These are phyloP conservation scores for Morpho achilles DNA, from an alignment of 2,888 invertebrate genomes.

Conservation along the genomic window DNA sequence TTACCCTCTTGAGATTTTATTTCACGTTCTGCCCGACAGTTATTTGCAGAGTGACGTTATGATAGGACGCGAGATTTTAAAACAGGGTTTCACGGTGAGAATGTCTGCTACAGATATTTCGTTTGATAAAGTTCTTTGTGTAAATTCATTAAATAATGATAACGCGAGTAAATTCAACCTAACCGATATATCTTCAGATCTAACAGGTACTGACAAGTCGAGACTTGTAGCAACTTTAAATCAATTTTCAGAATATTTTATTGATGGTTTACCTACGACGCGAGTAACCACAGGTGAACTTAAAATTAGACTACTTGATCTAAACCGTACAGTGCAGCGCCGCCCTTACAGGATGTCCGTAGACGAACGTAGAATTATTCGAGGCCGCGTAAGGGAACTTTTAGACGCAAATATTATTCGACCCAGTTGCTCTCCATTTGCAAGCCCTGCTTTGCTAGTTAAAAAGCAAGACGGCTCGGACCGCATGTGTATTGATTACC, in stretches of 20 bases:
- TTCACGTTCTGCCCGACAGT: slow-evolving; percentile 23
- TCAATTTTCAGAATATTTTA: slow-evolving; percentile 16
- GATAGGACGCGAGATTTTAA: slow-evolving; percentile 20
- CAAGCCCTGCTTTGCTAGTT: no score
- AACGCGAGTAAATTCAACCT: neutral
- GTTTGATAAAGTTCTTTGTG: slow-evolving; percentile 1
- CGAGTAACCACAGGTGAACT: slow-evolving; percentile 21
- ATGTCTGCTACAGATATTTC: slow-evolving; percentile 1
- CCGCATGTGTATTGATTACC: slow-evolving; percentile 24
- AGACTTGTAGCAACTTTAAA: slow-evolving; percentile 7
- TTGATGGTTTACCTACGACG: slow-evolving; percentile 14
- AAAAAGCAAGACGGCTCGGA: slow-evolving; percentile 17
- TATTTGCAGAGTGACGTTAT: slow-evolving; percentile 15
- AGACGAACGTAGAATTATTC: slow-evolving; percentile 12
- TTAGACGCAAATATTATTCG: neutral
- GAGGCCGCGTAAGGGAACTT: neutral
- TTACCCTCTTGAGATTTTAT: slow-evolving; percentile 17
- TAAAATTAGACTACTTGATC: slow-evolving; percentile 19
- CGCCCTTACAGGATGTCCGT: slow-evolving; percentile 19
- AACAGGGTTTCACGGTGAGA: slow-evolving; percentile 5
- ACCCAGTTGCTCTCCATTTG: neutral
- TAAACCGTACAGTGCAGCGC: slow-evolving; percentile 17
- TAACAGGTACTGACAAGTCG: no score
- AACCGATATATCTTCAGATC: slow-evolving; percentile 3
- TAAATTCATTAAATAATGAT: slow-evolving; percentile 6